Evolutionary conservation across 2,113 vertebrate species (phyloP), one percentile per base, ranked within the genome.

Genomic region (Dicrurus megarhynchus): DNA sequence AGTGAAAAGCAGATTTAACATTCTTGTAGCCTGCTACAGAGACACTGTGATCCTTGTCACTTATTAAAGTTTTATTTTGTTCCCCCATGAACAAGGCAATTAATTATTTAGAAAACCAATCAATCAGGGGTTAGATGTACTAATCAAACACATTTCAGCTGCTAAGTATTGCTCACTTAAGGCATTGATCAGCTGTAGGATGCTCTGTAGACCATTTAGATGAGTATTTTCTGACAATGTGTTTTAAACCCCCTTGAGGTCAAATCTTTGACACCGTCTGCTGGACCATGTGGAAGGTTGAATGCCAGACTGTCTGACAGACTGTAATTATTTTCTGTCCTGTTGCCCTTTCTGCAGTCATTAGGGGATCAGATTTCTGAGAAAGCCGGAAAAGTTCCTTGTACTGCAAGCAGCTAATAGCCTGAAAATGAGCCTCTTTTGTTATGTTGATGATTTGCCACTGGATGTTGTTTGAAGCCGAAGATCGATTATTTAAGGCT

Each of bases 251-350:
- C 97, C 93, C 84, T 92, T 47, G 76, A 97, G 97, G 97, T 97
- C 96, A 89, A 95, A 96, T 97, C 96, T 97, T 97, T 98, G 97
- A 98, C 98, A 98, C 97, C 86, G 91, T 97, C 97, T 98, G 97
- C 97, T 96, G 94, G 97, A 94, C 97, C 97, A 86, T 95, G 95
- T 96, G 97, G 97, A 97, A 91, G 84, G 80, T 89, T 91, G 96
- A 97, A 89, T 95, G 95, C 97, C 97, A 97, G 96, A 91, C 96
- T 95, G 88, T 88, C 97, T 98, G 97, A 97, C 94, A 97, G 96
- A 96, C 96, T 94, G 95, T 96, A 96, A 97, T 97, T 97, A 97
- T 97, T 97, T 97, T 97, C 97, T 90, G 92, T 97, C 97, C 95
- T 75, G 90, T 78, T 86, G 96, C 81, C 65, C 91, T 96, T 93